phyloP scores from a whole-genome alignment of 2,113 vertebrate genomes.

The Crotalus horridus region DNA sequence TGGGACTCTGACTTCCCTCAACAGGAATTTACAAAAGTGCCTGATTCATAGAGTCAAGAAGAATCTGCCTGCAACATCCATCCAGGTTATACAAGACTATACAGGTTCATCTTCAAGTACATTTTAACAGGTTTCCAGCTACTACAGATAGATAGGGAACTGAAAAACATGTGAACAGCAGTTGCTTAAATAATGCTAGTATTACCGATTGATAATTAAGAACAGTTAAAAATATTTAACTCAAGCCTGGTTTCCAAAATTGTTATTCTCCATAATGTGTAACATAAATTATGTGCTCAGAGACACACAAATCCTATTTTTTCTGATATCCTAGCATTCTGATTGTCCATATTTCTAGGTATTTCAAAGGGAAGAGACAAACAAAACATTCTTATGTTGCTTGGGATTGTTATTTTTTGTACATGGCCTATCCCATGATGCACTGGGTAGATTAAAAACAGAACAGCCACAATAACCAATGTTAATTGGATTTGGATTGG shows the following conservation, averaged over 20 bases:
- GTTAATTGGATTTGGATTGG: fast-evolving
- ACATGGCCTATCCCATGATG: background rate
- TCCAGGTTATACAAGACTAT: background rate
- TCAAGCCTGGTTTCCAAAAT: background rate
- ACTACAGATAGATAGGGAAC: background rate
- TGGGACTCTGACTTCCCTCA: no score
- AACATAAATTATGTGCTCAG: background rate
- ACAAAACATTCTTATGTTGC: background rate
- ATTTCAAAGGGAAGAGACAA: background rate
- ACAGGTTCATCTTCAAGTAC: background rate
- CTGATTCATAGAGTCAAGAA: background rate
- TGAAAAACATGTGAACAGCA: background rate
- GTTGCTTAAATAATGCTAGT: background rate
- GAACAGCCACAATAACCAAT: fast-evolving
- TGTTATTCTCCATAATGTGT: background rate
- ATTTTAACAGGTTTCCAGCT: background rate
- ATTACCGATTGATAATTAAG: background rate
- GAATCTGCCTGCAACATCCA: background rate
- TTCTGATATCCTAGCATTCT: background rate
- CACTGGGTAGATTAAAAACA: background rate
- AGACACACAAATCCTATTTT: background rate
- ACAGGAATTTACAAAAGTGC: background rate
- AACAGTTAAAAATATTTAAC: background rate
- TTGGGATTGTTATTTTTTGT: background rate
- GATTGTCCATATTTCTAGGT: background rate